These are phyloP conservation scores for Troides helena DNA, from an alignment of 2,888 invertebrate species.

Conservation along the genomic window DNA sequence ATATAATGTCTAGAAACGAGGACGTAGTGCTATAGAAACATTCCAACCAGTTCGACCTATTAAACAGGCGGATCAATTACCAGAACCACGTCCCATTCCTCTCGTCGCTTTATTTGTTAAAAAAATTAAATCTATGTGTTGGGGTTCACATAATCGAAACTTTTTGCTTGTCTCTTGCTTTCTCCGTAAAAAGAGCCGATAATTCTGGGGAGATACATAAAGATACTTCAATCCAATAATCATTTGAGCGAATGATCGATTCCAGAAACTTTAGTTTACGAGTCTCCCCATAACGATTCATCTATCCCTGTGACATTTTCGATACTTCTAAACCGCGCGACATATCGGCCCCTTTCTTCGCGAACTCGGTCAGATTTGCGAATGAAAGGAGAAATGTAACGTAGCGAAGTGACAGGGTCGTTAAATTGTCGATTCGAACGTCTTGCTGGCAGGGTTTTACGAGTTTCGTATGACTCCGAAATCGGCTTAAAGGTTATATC, in stretches of 20 bases:
- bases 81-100: too few species aligned
- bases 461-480: conserved; percentile 67
- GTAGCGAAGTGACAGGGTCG: conserved; percentile 61
- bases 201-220: background rate
- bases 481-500: conserved; percentile 61
- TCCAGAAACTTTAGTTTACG: conserved; percentile 63
- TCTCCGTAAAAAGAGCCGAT: background rate
- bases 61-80: too few species aligned
- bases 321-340: conserved; percentile 54
- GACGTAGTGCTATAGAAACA: too few species aligned
- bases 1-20: too few species aligned
- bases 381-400: conserved; percentile 66
- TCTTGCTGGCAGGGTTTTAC: conserved; percentile 64
- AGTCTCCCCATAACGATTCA: conserved; percentile 49
- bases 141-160: background rate
- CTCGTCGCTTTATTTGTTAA: too few species aligned
- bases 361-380: conserved; percentile 62
- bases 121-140: too few species aligned
- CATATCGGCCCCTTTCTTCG: conserved; percentile 59
- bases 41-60: too few species aligned
- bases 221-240: conserved; percentile 59
- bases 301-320: conserved; percentile 49
- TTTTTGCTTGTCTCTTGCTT: background rate
- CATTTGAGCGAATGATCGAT: conserved; percentile 70
- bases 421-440: conserved; percentile 60